phyloP scores from a whole-genome alignment of 2,113 vertebrate species.

The human (Homo sapiens) region DNA sequence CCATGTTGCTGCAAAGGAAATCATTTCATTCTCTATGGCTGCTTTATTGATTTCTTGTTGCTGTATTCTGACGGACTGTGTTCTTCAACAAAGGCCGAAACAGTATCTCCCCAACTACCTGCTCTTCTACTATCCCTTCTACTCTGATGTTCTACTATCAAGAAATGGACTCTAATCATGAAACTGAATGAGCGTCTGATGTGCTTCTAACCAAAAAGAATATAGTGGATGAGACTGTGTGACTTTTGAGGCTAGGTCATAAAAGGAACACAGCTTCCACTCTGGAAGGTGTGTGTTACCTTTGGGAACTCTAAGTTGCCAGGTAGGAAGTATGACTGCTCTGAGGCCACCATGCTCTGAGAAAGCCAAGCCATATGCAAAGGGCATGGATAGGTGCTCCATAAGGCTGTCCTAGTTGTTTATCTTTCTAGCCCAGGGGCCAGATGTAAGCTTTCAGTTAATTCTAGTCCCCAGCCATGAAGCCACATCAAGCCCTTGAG shows the following conservation, averaged over 20 bases:
- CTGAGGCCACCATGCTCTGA: neutral
- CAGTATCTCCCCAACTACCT: neutral
- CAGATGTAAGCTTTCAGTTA: neutral
- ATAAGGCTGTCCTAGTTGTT: neutral
- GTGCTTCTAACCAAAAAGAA: neutral
- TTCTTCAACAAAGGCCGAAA: neutral
- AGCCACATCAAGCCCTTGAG: neutral
- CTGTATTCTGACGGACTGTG: neutral
- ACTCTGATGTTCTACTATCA: neutral
- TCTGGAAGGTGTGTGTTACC: neutral
- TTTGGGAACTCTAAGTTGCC: neutral
- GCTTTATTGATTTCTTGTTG: neutral
- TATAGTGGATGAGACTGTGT: neutral
- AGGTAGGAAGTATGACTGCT: neutral
- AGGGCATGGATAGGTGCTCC: neutral
- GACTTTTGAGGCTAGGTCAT: neutral
- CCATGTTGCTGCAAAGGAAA: too few relatives aligned
- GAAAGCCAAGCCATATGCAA: neutral
- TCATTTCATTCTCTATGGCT: too few relatives aligned
- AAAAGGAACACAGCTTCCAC: neutral
- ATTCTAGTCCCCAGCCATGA: neutral
- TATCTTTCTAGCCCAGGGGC: neutral
- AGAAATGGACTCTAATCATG: neutral
- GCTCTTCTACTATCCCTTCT: neutral
- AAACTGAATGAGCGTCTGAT: neutral